Percentiles rank a stretch among this genome's conserved stretches.
Evolutionary conservation across 1,140 invertebrate species (phyloP).

Genomic region (Micrasema longulum): DNA sequence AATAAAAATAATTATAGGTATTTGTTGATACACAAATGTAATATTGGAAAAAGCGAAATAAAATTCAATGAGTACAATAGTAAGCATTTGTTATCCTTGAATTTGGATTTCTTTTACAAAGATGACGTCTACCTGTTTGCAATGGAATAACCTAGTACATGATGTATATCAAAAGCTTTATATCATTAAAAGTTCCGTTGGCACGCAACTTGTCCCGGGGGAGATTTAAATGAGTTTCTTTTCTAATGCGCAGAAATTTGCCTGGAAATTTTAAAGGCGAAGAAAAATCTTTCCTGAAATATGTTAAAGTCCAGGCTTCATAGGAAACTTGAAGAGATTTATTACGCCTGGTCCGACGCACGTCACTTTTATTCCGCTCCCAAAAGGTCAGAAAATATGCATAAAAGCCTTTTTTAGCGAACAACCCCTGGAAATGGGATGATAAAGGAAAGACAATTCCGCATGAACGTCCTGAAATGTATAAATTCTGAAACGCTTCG

Average conservation of each 20-base stretch:
- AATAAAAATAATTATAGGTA: too few species aligned
- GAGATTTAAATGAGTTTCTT: slow-evolving; percentile 36
- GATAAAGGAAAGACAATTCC: slow-evolving; percentile 32
- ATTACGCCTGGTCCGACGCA: slow-evolving; percentile 23
- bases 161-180: slow-evolving; percentile 9
- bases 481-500: slow-evolving; percentile 4
- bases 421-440: slow-evolving; percentile 18
- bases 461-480: slow-evolving; percentile 17
- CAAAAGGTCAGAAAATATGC: slow-evolving; percentile 35
- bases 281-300: slow-evolving; percentile 31
- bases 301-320: slow-evolving; percentile 15
- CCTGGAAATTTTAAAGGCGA: slow-evolving; percentile 26
- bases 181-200: slow-evolving; percentile 31
- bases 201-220: slow-evolving; percentile 9
- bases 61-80: too few species aligned
- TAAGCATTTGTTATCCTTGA: too few species aligned
- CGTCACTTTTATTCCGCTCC: slow-evolving; percentile 27
- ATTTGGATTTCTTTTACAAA: too few species aligned
- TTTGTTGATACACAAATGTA: too few species aligned
- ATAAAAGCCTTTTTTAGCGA: slow-evolving; percentile 23
- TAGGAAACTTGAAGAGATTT: slow-evolving; percentile 21
- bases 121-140: too few species aligned
- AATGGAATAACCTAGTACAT: too few species aligned
- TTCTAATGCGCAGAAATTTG: slow-evolving; percentile 36
- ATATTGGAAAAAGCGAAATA: too few species aligned